These are phyloP conservation scores for Myotis myotis DNA, from an alignment of 2,797 vertebrate genomes.

Conservation along the genomic window DNA sequence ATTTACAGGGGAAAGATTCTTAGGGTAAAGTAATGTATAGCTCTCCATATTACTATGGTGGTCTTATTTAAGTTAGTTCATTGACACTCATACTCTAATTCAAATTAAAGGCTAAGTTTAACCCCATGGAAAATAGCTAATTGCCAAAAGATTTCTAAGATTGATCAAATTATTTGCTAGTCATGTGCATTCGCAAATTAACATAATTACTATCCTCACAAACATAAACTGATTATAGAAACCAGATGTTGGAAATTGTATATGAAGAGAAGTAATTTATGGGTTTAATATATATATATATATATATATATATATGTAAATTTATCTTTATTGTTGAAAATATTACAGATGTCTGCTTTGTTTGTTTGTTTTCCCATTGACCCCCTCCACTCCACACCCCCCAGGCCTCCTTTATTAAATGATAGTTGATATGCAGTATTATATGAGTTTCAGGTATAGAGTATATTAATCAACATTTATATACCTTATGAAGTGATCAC, in stretches of 20 bases:
- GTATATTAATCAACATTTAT: neutral
- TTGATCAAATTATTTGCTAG: slow-evolving; percentile 17
- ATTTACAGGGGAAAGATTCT: neutral
- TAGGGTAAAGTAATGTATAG: neutral
- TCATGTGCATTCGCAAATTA: slow-evolving; percentile 23
- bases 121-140: neutral
- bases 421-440: neutral
- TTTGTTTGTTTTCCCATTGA: too few relatives aligned
- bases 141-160: neutral
- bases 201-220: slow-evolving; percentile 49
- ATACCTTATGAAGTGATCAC: neutral
- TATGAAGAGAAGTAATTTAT: slow-evolving; percentile 7
- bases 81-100: neutral
- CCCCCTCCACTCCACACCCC: too few relatives aligned
- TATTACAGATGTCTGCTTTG: too few relatives aligned
- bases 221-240: neutral
- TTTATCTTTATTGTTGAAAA: too few relatives aligned
- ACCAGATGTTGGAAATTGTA: neutral
- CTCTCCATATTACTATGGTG: neutral
- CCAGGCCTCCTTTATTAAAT: neutral
- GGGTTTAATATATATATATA: slow-evolving; percentile 38
- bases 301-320: too few relatives aligned
- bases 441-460: neutral
- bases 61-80: neutral
- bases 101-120: slow-evolving; percentile 35